Evolutionary conservation across 2,113 vertebrate species (phyloP).

Genomic region (Pterocles burchelli): DNA sequence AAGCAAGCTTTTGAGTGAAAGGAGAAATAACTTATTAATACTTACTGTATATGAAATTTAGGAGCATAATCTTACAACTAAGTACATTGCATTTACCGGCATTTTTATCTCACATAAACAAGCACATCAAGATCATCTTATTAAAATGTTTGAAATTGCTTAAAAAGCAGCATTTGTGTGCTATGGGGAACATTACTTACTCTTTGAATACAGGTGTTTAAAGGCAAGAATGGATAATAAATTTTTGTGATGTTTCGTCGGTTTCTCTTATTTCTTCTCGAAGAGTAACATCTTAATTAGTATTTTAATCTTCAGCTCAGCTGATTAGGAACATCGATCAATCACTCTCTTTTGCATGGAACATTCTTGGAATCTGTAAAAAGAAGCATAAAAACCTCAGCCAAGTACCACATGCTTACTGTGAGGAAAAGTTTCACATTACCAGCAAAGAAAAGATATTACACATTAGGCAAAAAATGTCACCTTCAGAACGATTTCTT

Average conservation of each 20-base stretch:
- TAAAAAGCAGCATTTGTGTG: not conserved
- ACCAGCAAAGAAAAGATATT: not conserved
- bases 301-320: not conserved
- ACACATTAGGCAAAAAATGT: not conserved
- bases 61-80: not conserved
- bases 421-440: not conserved
- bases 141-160: not conserved
- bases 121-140: not conserved
- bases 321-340: not conserved
- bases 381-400: not conserved
- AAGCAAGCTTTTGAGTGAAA: not conserved
- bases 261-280: not conserved
- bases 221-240: not conserved
- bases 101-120: not conserved
- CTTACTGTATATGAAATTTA: not conserved
- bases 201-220: not conserved
- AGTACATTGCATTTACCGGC: not conserved
- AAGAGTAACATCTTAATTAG: not conserved
- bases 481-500: not conserved
- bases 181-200: not conserved
- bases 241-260: not conserved
- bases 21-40: not conserved
- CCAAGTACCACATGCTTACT: not conserved
- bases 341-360: not conserved
- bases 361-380: not conserved